Conservation (phyloP, 2,113 vertebrate species). For the Cinclus mexicanus region DNA sequence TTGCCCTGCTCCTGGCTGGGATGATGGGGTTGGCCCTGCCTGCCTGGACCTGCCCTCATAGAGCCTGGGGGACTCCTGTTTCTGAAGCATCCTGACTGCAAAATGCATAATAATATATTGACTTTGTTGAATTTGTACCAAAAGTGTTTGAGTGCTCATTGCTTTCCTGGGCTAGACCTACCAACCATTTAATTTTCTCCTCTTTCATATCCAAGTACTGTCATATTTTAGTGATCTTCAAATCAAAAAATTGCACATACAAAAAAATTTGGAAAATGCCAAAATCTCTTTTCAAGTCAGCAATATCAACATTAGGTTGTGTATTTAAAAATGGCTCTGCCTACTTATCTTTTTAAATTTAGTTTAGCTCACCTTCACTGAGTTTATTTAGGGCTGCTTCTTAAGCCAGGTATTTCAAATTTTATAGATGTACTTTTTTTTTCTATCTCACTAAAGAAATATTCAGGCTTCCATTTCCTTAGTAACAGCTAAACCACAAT, state of each 20-base stretch:
- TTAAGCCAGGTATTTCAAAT: neutral
- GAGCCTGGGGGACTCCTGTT: rapidly evolving
- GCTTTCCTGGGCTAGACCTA: neutral
- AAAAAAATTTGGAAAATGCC: neutral
- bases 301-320: neutral
- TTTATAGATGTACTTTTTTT: too few species aligned
- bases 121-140: neutral
- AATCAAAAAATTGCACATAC: neutral
- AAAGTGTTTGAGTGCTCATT: neutral
- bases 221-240: neutral
- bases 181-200: neutral
- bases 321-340: neutral
- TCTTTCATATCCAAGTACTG: neutral
- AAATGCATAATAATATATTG: neutral
- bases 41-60: rapidly evolving
- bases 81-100: neutral
- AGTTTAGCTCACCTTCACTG: neutral
- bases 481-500: neutral
- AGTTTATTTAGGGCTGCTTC: neutral
- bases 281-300: neutral
- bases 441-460: neutral
- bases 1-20: neutral
- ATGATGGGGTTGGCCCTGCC: neutral
- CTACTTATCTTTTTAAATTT: neutral
- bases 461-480: neutral